Evolutionary conservation across 2,888 invertebrate species (phyloP).

Genomic region (Drosophila helvetica): DNA sequence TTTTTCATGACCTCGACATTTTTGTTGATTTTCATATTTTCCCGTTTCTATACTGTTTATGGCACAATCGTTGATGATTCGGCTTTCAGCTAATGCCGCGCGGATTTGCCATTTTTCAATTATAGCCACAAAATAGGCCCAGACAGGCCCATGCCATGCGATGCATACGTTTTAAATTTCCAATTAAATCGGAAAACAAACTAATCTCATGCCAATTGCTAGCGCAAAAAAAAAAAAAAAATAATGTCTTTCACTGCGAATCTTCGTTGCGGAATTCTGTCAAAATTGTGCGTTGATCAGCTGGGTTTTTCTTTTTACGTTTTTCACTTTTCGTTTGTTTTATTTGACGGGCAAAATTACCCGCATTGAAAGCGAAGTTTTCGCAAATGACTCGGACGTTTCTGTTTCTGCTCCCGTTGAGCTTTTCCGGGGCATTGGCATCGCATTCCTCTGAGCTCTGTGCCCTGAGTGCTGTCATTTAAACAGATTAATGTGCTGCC

Average conservation of each 20-base stretch:
- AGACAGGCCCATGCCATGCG: constrained; percentile 12
- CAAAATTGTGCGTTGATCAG: constrained; percentile 47
- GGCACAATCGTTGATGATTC: constrained; percentile 57
- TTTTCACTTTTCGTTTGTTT: not conserved
- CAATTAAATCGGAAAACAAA: constrained; percentile 59
- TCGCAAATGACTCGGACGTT: constrained; percentile 33
- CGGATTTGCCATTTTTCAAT: constrained; percentile 43
- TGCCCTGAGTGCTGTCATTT: constrained; percentile 58
- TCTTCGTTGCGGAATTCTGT: constrained; percentile 46
- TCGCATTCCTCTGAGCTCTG: constrained; percentile 10
- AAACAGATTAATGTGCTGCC: constrained; percentile 68
- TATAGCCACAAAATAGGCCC: constrained; percentile 16
- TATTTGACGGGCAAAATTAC: constrained; percentile 31
- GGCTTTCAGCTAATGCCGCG: constrained; percentile 42
- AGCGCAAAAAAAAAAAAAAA: constrained; percentile 10
- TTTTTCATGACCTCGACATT: constrained; percentile 36
- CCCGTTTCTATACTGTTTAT: constrained; percentile 37
- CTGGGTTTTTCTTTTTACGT: not conserved
- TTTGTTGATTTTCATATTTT: constrained; percentile 8
- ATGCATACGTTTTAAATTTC: constrained; percentile 60
- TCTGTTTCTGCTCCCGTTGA: too few relatives aligned
- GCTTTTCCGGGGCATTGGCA: constrained; percentile 9
- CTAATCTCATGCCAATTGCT: constrained; percentile 69
- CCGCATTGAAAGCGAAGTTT: constrained; percentile 39
- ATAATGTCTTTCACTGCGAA: not conserved